These are phyloP conservation scores for Channa argus DNA, from an alignment of 2,113 vertebrate genomes.

Conservation along the genomic window DNA sequence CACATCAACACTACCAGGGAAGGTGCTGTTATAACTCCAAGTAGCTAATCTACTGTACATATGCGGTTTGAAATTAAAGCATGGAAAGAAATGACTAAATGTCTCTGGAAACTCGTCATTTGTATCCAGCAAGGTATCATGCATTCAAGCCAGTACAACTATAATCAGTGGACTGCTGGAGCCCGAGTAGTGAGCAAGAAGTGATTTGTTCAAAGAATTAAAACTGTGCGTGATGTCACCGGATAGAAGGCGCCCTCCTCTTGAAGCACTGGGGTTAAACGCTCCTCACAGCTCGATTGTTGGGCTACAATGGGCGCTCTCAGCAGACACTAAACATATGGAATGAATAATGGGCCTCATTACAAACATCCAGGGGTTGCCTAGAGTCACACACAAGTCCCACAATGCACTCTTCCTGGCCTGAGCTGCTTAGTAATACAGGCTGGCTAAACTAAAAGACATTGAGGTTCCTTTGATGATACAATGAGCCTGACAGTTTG, in stretches of 20 bases:
- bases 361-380: slow-evolving; percentile 83
- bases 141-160: slow-evolving; percentile 38
- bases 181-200: slow-evolving; percentile 32
- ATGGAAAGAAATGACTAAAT: slow-evolving; percentile 39
- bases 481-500: slow-evolving; percentile 16
- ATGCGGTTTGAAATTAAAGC: slow-evolving; percentile 22
- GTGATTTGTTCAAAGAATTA: slow-evolving; percentile 68
- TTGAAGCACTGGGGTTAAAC: slow-evolving; percentile 77
- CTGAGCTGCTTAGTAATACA: slow-evolving; percentile 26
- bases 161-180: slow-evolving; percentile 46
- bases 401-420: slow-evolving; percentile 64
- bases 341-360: slow-evolving; percentile 86
- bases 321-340: slow-evolving; percentile 83
- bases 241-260: slow-evolving; percentile 77
- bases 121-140: slow-evolving; percentile 27
- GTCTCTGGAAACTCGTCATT: slow-evolving; percentile 35
- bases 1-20: not conserved
- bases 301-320: slow-evolving; percentile 79
- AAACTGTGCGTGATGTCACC: slow-evolving; percentile 78
- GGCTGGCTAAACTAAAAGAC: slow-evolving; percentile 27
- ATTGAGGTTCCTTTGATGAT: not conserved
- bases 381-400: slow-evolving; percentile 77
- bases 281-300: slow-evolving; percentile 76
- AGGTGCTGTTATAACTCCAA: slow-evolving; percentile 12
- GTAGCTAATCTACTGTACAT: slow-evolving; percentile 27